Base-by-base conservation (phyloP, 2,113 vertebrate species). In the Corythornis cristatus region DNA sequence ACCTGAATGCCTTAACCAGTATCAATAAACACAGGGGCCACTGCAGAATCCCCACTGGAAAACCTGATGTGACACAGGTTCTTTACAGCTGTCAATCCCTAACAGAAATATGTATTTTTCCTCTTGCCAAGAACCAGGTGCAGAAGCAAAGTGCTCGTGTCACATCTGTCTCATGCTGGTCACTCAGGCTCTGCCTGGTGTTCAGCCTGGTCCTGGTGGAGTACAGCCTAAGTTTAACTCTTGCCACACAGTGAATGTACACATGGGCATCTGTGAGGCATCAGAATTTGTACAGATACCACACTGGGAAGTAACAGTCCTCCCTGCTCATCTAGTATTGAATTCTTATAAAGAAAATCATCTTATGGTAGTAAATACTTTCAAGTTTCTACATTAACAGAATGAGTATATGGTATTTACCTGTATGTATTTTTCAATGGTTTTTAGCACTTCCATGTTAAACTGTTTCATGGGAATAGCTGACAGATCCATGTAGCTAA, bases 341-440 rank as follows among this genome's bases (percentile, higher is more conserved):
- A 81, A 66, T 51, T 62, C 50, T 56, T 53, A 61, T 2, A 29
- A 5, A 58, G 15, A 82, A 76, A 70, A 84, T 31, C 15, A 66
- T 15, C 1, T 89, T 57, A n/a, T 0, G 3, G 31, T 3, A 70
- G 28, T 16, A 79, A 79, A 68, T 31, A 80, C 48, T 54, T 12
- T 25, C 54, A 70, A 73, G 17, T 71, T 79, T 26, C 73, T 57
- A 5, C 8, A 46, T 26, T 35, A 77, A 87, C 60, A 76, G 15
- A 50, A 67, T 65, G 53, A 57, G 15, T 11, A 83, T 56, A 51
- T 2, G 15, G 13, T 56, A 95, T 97, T 98, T 91, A 99, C 99
- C 97, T 99, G 99, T 23, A 99, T 98, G 7, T 99, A 99, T 98
- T 99, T 99, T 97, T 99, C 99, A 81, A 99, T 99, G 77, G 98